Evolutionary conservation across 2,888 invertebrate genomes (phyloP).

Genomic region (Tipula confusa): DNA sequence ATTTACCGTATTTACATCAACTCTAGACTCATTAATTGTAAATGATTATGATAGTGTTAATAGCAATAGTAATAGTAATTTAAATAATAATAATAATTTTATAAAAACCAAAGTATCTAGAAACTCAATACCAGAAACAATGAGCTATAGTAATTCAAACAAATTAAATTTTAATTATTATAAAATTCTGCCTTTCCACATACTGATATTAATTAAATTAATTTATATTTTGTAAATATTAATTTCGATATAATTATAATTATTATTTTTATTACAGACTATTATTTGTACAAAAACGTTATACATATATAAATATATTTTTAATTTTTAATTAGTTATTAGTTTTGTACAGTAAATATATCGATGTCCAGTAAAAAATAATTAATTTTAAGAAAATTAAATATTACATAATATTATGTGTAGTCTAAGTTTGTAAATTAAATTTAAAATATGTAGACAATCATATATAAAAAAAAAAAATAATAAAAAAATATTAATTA

Average conservation of each 20-base stretch:
- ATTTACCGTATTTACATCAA: not conserved
- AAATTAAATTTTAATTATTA: slow-evolving; percentile 4
- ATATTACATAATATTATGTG: not conserved
- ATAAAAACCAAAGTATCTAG: slow-evolving; percentile 28
- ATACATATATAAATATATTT: too few species aligned
- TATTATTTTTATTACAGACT: not conserved
- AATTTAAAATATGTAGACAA: slow-evolving; percentile 14
- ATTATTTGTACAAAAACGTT: not conserved
- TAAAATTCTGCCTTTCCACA: not conserved
- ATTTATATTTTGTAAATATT: not conserved
- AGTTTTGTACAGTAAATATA: not conserved
- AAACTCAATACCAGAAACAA: slow-evolving; percentile 26
- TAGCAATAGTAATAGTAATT: slow-evolving; percentile 28
- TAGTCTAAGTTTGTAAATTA: not conserved
- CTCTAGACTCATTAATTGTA: slow-evolving; percentile 13
- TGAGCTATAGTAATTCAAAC: slow-evolving; percentile 27
- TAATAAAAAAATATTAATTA: too few species aligned
- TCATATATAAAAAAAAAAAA: not conserved
- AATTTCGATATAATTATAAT: not conserved
- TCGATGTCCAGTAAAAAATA: not conserved
- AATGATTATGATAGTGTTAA: slow-evolving; percentile 6
- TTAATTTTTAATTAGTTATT: not conserved
- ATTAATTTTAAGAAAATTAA: not conserved
- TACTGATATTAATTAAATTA: slow-evolving; percentile 20
- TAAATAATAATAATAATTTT: slow-evolving; percentile 4